Evolutionary conservation across 2,113 vertebrate genomes (phyloP), one percentile per base, ranked within the genome.

Genomic region (Larimichthys crocea): DNA sequence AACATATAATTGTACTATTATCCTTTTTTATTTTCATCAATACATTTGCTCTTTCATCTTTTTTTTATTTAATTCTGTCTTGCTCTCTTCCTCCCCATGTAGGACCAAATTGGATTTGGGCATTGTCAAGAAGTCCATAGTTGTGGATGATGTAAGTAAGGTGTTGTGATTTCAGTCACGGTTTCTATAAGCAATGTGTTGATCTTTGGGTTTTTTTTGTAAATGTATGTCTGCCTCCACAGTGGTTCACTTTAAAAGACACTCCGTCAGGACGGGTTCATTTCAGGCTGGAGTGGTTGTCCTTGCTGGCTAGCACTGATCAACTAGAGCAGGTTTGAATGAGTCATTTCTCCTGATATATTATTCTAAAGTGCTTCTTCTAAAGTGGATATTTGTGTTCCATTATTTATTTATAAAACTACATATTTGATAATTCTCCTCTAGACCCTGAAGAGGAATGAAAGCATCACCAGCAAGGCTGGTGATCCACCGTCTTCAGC

Each of bases 91-190:
- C n/a, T n/a, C n/a, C n/a, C n/a, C 11, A 0, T 46, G 0, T 61
- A 98, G 97, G 92, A 93, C 95, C 92, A 98, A 97, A 88, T 24
- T 98, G 92, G 97, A 99, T 86, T 93, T 98, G 52, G 97, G 96
- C n/a, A 96, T 96, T 64, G 97, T 98, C 73, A 94, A 95, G 87
- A 94, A 96, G 83, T 95, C 95, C 64, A 91, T 90, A 57, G 86
- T 95, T n/a, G 94, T 98, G 49, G 96, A 98, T 81, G 94, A 97
- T 61, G 97, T 98, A 84, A 95, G 95, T 84, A 53, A 48, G 29
- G 11, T 14, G 9, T 62, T 11, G 8, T 64, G 3, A 12, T 22
- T n/a, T 61, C 35, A 50, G 19, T 44, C 50, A 63, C 20, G 20
- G n/a, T 71, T 22, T 62, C 19, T 29, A 10, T 14, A 55, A 50